A percentile compares a stretch with the other conserved stretches of the same genome.
These are phyloP conservation scores for Sicus ferrugineus DNA, from an alignment of 2,888 invertebrate genomes.

Conservation along the genomic window DNA sequence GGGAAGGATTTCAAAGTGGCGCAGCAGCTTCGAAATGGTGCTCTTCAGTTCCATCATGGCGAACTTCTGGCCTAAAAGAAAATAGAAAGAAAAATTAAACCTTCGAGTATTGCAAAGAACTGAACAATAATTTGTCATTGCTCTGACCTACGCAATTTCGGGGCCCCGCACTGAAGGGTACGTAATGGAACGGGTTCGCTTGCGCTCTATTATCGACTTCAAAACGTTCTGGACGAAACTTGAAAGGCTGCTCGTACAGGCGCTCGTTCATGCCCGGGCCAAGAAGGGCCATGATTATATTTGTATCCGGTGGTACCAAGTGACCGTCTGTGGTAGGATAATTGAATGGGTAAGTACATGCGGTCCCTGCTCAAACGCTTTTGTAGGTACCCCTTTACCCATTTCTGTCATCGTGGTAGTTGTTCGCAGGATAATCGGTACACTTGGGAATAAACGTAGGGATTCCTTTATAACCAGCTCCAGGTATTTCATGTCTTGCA, in stretches of 20 bases:
- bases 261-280: constrained; percentile 51
- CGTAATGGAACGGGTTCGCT: constrained; percentile 65
- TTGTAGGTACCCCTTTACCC: constrained; percentile 47
- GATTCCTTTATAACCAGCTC: constrained; percentile 55
- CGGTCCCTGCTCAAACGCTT: too few relatives aligned
- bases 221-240: constrained; percentile 66
- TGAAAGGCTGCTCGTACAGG: constrained; percentile 50
- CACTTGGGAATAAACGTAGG: constrained; percentile 54
- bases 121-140: too few relatives aligned
- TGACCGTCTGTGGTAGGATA: constrained; percentile 48
- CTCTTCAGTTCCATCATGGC: constrained; percentile 67
- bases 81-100: background rate
- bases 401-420: constrained; percentile 43
- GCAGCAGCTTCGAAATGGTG: constrained; percentile 64
- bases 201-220: constrained; percentile 36
- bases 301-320: constrained; percentile 49
- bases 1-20: constrained; percentile 59
- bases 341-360: too few relatives aligned
- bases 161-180: constrained; percentile 69
- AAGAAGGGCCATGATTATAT: constrained; percentile 49
- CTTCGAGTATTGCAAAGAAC: background rate
- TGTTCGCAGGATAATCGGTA: constrained; percentile 53
- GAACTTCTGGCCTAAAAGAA: constrained; percentile 56
- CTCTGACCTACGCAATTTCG: constrained; percentile 43
- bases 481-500: constrained; percentile 54